phyloP scores from a whole-genome alignment of 2,888 invertebrate genomes.

The Cephus pygmeus region DNA sequence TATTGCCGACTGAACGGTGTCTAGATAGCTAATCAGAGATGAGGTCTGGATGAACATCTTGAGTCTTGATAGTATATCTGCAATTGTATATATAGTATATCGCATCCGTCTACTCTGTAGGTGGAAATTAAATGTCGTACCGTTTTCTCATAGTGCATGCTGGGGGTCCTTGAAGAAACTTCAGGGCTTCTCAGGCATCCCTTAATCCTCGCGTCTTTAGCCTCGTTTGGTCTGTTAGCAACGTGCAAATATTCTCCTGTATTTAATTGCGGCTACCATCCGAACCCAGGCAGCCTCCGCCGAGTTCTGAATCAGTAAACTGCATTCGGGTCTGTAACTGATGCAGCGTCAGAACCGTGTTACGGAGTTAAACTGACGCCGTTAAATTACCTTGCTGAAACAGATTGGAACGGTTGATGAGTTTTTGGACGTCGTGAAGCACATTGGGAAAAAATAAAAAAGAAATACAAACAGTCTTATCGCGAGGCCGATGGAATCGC shows the following conservation, averaged over 20 bases:
- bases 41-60: background rate
- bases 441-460: background rate
- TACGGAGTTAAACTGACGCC: constrained; percentile 24
- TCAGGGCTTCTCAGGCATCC: background rate
- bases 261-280: constrained; percentile 58
- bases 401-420: background rate
- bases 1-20: background rate
- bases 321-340: constrained; percentile 40
- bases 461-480: background rate
- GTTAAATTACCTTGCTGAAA: constrained; percentile 21
- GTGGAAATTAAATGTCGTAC: background rate
- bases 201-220: constrained; percentile 33
- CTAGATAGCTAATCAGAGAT: background rate
- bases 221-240: constrained; percentile 47
- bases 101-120: background rate
- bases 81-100: background rate
- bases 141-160: background rate
- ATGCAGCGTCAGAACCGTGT: constrained; percentile 21
- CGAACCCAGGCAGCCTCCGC: constrained; percentile 30
- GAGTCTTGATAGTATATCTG: background rate
- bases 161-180: background rate
- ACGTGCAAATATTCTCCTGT: constrained; percentile 53
- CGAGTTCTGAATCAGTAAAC: constrained; percentile 57
- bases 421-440: background rate
- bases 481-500: background rate